phyloP scores from a whole-genome alignment of 2,113 vertebrate genomes.

The Neomonachus schauinslandi region DNA sequence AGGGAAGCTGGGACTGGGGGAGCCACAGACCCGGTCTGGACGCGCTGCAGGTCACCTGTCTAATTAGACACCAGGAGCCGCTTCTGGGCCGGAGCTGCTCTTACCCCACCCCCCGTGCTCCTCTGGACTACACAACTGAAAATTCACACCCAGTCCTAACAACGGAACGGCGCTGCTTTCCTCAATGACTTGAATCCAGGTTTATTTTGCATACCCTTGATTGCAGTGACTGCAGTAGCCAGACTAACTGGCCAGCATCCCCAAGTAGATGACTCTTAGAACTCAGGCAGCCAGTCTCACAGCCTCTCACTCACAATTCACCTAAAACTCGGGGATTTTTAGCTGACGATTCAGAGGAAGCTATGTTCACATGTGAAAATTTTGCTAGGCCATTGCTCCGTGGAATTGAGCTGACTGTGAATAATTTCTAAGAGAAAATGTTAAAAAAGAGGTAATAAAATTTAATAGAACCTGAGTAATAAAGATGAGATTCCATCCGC shows the following conservation, averaged over 20 bases:
- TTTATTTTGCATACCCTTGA: not conserved
- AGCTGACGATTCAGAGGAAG: not conserved
- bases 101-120: not conserved
- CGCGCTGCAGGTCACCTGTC: not conserved
- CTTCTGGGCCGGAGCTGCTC: not conserved
- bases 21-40: not conserved
- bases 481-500: not conserved
- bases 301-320: not conserved
- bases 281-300: not conserved
- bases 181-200: not conserved
- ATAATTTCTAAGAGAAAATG: not conserved
- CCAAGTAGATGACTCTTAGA: not conserved
- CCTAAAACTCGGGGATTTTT: not conserved
- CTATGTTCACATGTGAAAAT: not conserved
- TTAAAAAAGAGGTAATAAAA: not conserved
- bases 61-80: constrained; percentile 34
- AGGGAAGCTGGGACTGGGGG: not conserved
- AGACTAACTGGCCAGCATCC: not conserved
- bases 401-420: constrained; percentile 6
- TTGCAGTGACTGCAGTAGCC: not conserved
- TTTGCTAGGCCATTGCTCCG: not conserved
- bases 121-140: not conserved
- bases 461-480: not conserved
- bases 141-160: not conserved
- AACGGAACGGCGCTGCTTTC: not conserved